phyloP scores from a whole-genome alignment of 1,140 invertebrate species.

The Tetragnatha versicolor region DNA sequence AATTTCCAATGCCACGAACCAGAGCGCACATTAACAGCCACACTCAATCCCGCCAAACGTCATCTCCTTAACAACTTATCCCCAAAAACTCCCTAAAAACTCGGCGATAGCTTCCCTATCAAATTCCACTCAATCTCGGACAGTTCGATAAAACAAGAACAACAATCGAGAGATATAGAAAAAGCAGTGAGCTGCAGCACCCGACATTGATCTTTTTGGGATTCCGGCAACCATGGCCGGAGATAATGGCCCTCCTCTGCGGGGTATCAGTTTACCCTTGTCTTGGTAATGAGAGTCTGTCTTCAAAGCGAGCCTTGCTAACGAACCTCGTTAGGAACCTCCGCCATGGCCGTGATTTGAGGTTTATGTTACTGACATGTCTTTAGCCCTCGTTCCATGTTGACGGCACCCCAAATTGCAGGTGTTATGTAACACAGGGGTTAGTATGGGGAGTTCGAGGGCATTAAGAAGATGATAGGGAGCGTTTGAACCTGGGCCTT shows the following conservation, averaged over 20 bases:
- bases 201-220: conserved; percentile 8
- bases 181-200: background rate
- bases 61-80: no score
- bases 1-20: no score
- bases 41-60: no score
- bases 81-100: no score
- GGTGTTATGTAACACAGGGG: conserved; percentile 39
- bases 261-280: conserved; percentile 41
- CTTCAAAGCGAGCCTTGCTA: conserved; percentile 32
- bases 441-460: conserved; percentile 5
- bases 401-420: conserved; percentile 11
- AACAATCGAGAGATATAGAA: background rate
- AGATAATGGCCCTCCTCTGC: conserved; percentile 26
- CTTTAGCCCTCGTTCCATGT: conserved; percentile 36
- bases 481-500: background rate
- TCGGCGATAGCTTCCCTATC: no score
- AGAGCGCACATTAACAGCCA: no score
- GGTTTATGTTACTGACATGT: conserved; percentile 48
- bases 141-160: no score
- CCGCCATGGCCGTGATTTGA: conserved; percentile 23
- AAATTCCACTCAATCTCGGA: no score
- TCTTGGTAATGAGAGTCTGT: conserved; percentile 50
- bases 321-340: conserved; percentile 45
- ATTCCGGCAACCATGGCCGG: background rate
- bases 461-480: conserved; percentile 24